Base-by-base conservation (phyloP, 2,888 invertebrate genomes). In the Portevinia maculata region DNA sequence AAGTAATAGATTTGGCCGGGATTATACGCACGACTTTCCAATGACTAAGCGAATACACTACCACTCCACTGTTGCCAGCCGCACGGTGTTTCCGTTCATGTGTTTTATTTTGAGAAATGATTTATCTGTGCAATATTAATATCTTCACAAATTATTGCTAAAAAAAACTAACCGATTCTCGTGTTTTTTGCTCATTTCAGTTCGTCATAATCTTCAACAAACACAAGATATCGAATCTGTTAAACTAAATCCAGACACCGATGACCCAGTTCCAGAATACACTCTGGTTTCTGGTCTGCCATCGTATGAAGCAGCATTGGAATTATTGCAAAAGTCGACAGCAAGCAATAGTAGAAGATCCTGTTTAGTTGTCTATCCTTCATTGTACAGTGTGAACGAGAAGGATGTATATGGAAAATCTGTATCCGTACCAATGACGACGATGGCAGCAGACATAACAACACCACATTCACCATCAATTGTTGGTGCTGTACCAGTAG, bases 251-350 rank as follows among this genome's bases (percentile, higher is more conserved):
- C 86, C 88, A 55, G 88, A 89, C 60, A 87, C 91, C n/a, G 89
- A 90, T 46, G 93, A 93, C 86, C 92, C 92, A 9, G 90, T 93
- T 79, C 94, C 94, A 32, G 93, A 92, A 86, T 94, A 94, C 87
- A 93, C 93, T 8, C 89, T 93, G 59, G 94, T 93, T 46, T 93
- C 93, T 19, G 94, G 94, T 11, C 87, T 94, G 62, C 94, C 94
- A 19, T 92, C 92, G 52, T 94, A 94, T 88, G 93, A 93, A 73
- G 93, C 93, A 84, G 94, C 94, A 1, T 86, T 93, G 86, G 92
- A 93, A 87, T 91, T 93, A 87, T 88, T 93, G 85, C 91, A 92
- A 62, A 91, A 91, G 87, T 85, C 88, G 48, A 88, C 89, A 24
- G 84, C 87, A 69, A 55, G 21, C 34, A 44, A n/a, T 46, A 44